These are phyloP conservation scores for Hypotaenidia okinawae DNA, from an alignment of 2,797 vertebrate species.

Conservation along the genomic window DNA sequence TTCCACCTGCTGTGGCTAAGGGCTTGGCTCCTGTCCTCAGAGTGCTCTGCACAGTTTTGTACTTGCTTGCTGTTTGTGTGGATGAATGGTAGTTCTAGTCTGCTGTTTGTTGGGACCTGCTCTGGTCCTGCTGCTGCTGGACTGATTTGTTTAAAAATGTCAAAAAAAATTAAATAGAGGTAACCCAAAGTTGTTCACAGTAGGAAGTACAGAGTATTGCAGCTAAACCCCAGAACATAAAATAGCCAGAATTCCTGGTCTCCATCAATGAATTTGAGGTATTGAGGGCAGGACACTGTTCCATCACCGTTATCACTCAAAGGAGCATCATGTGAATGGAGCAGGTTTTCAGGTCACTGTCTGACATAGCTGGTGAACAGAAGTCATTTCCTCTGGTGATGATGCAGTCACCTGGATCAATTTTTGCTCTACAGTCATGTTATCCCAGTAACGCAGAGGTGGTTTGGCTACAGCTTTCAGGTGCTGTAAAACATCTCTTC, in stretches of 20 bases:
- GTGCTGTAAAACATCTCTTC: neutral
- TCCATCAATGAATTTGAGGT: neutral
- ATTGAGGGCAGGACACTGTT: neutral
- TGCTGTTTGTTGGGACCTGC: neutral
- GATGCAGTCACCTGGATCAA: neutral
- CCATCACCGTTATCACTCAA: neutral
- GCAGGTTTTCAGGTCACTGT: neutral
- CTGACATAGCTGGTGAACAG: neutral
- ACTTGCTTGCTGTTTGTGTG: neutral
- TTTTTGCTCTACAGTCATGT: neutral
- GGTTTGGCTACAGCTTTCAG: neutral
- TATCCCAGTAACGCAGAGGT: neutral
- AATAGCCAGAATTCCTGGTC: neutral
- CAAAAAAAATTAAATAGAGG: neutral
- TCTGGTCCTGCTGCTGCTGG: neutral
- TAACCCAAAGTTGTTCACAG: neutral
- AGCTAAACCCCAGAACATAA: neutral
- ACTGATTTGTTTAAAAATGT: neutral
- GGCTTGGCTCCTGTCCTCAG: accelerated
- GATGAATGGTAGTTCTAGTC: neutral
- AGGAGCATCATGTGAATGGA: accelerated
- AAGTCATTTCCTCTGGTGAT: neutral
- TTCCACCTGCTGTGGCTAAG: neutral
- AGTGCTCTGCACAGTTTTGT: neutral
- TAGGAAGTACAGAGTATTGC: neutral